These are phyloP conservation scores for Cotesia glomerata DNA, from an alignment of 1,140 invertebrate genomes.

Conservation along the genomic window DNA sequence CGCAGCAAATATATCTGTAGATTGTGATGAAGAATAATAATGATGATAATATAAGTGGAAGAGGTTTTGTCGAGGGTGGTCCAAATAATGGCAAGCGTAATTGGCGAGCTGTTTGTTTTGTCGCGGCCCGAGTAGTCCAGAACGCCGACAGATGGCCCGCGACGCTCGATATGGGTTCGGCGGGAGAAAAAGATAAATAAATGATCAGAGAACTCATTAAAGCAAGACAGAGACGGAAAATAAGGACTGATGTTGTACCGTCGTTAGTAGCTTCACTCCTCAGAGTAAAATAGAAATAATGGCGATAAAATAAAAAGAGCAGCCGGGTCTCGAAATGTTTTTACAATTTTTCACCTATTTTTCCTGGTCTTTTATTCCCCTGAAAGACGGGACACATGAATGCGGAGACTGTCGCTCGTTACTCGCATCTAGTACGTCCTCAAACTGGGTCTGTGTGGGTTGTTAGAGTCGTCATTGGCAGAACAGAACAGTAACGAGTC, in stretches of 20 bases:
- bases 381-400: constrained; percentile 20
- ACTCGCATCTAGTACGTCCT: constrained; percentile 10
- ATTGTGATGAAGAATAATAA: constrained; percentile 32
- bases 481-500: constrained; percentile 35
- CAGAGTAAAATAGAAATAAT: not conserved
- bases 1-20: not conserved
- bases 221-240: not conserved
- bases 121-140: constrained; percentile 41
- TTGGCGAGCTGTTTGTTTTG: constrained; percentile 59
- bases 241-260: not conserved
- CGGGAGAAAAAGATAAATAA: constrained; percentile 8
- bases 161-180: constrained; percentile 19
- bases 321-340: not conserved
- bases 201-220: not conserved
- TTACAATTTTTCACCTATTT: constrained; percentile 8
- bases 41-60: constrained; percentile 21
- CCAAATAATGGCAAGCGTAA: constrained; percentile 55
- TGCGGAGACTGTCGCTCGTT: constrained; percentile 12
- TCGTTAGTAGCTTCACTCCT: not conserved
- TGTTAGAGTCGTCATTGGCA: not conserved
- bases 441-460: not conserved
- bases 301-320: not conserved
- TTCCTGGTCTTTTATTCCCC: not conserved
- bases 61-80: constrained; percentile 49
- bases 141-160: constrained; percentile 36